Percentiles rank a stretch among this genome's conserved stretches.
Conservation (phyloP, 2,113 vertebrate genomes). For the Aldabrachelys gigantea region DNA sequence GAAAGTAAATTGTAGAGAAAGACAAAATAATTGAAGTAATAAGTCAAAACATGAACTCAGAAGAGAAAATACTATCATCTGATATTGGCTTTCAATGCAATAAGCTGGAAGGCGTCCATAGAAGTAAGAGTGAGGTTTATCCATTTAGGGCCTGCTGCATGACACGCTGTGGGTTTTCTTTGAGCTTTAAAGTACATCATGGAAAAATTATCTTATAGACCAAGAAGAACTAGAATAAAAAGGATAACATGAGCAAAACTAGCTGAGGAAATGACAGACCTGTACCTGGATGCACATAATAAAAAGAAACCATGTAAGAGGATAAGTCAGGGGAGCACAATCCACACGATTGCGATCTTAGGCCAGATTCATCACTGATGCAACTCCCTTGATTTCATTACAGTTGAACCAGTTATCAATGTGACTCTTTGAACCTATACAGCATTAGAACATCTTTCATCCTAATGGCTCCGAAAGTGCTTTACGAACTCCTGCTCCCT, state of each 20-base stretch:
- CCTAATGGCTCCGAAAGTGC: neutral
- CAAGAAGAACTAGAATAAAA: neutral
- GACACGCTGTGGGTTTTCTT: accelerated
- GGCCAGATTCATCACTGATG: neutral
- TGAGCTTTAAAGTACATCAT: neutral
- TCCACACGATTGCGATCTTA: neutral
- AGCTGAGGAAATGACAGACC: neutral
- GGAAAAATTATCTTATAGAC: neutral
- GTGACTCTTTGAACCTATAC: neutral
- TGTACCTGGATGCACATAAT: neutral
- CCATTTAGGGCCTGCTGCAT: neutral
- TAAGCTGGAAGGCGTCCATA: neutral
- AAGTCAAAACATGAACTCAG: neutral
- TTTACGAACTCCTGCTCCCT: neutral
- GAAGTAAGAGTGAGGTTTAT: neutral
- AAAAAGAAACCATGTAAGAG: neutral
- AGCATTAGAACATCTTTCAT: neutral
- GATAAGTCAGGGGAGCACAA: neutral
- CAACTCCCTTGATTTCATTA: no score
- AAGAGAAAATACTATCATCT: neutral
- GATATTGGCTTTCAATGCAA: neutral
- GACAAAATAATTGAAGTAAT: conserved; percentile 3
- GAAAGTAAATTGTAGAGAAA: conserved; percentile 1
- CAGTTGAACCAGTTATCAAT: neutral
- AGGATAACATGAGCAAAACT: neutral